Evolutionary conservation across 2,113 vertebrate species (phyloP), one percentile per base, ranked within the genome.

Genomic region (Corythornis madagascariensis): DNA sequence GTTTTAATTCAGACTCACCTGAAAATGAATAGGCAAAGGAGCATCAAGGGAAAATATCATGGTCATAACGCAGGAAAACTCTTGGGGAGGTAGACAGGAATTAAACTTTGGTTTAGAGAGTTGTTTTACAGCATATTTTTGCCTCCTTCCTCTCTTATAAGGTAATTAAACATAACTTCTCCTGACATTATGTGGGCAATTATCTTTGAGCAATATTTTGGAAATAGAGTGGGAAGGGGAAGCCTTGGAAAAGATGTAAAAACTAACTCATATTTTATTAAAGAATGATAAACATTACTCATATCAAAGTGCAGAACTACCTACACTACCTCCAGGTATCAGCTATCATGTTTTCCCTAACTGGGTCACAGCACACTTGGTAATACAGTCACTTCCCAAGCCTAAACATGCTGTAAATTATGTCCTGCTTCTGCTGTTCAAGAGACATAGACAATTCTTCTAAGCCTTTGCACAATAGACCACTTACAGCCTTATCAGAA

Each of bases 101-200:
- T 1, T 5, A 83, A 70, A 2, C 13, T 45, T 21, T 83, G 16
- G 31, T 53, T 85, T 72, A 57, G 16, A 65, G 14, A 5, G 28
- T 13, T n/a, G 85, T 90, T 22, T 38, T 50, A 60, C 25, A 60
- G 24, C 6, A 11, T 18, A 35, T 29, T 93, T 92, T 83, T 64
- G 25, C 42, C 7, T 75, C 42, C 10, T 85, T 86, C 24, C 4
- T 76, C 7, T 71, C 40, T 42, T 42, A 35, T 29, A 70, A 47
- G 9, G 15, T n/a, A 83, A 72, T 56, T 35, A 89, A 78, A 50
- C 6, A 33, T 57, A 60, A 66, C 6, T 60, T 59, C 31, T 83
- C 14, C 5, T 59, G 20, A 29, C 2, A 16, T 16, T 50, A 2
- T 76, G 25, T n/a, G 1, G 0, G 8, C 8, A 66, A 29, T 43